Conservation (phyloP, 2,113 vertebrate genomes). For the Pachypanchax playfairii region DNA sequence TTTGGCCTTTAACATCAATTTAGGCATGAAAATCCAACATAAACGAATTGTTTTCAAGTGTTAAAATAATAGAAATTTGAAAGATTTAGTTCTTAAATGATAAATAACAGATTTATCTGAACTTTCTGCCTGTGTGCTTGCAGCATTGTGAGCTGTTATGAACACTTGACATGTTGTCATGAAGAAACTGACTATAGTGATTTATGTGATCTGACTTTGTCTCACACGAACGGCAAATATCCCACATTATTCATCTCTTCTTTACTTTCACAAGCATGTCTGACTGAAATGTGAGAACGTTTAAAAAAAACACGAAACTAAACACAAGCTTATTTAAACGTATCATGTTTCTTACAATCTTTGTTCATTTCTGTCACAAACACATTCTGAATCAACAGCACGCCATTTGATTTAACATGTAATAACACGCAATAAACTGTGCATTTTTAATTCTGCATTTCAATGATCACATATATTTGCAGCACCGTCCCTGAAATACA, state of each 20-base stretch:
- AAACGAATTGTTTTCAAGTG: too few relatives aligned
- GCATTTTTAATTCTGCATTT: too few relatives aligned
- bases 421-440: too few relatives aligned
- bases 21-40: too few relatives aligned
- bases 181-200: background rate
- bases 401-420: too few relatives aligned
- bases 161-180: background rate
- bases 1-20: too few relatives aligned
- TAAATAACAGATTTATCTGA: too few relatives aligned
- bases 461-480: constrained; percentile 5
- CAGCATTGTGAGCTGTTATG: background rate
- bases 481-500: background rate
- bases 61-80: too few relatives aligned
- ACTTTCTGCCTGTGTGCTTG: background rate
- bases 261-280: background rate
- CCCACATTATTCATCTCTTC: background rate
- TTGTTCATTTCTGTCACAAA: background rate
- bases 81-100: too few relatives aligned
- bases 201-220: background rate
- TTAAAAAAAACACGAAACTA: background rate
- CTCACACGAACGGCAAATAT: constrained; percentile 2
- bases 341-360: too few relatives aligned
- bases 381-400: background rate
- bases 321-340: too few relatives aligned
- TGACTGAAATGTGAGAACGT: background rate